phyloP scores from a whole-genome alignment of 2,113 vertebrate genomes.

The Murina feae region DNA sequence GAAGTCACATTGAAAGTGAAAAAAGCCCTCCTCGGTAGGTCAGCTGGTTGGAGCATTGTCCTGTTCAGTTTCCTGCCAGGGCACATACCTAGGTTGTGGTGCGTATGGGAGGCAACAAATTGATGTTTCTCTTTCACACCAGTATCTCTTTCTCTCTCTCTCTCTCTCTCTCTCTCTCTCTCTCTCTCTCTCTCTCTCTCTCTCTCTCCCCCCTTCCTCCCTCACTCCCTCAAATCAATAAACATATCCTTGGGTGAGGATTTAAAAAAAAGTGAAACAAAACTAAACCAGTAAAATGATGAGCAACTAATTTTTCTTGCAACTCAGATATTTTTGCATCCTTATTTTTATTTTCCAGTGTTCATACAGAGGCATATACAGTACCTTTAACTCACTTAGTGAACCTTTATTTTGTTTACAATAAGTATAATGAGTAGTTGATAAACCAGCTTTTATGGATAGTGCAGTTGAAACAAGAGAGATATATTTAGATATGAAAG shows the following conservation, averaged over 20 bases:
- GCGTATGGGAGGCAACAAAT: neutral
- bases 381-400: neutral
- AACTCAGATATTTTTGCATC: neutral
- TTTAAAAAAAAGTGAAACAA: neutral
- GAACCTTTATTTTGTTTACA: neutral
- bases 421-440: neutral
- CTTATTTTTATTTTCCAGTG: neutral
- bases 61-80: neutral
- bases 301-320: neutral
- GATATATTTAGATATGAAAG: neutral
- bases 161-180: no score
- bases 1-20: neutral
- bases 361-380: neutral
- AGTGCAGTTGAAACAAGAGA: neutral
- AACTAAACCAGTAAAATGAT: slow-evolving; percentile 31
- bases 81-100: neutral
- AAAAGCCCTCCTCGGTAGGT: neutral
- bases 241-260: neutral
- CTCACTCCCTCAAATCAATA: neutral
- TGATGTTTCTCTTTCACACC: neutral
- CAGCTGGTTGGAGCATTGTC: neutral
- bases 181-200: neutral
- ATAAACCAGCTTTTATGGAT: neutral
- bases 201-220: no score
- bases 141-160: neutral